Evolutionary conservation across 1,140 invertebrate species (phyloP).

Genomic region (Leptoteleia sp.): DNA sequence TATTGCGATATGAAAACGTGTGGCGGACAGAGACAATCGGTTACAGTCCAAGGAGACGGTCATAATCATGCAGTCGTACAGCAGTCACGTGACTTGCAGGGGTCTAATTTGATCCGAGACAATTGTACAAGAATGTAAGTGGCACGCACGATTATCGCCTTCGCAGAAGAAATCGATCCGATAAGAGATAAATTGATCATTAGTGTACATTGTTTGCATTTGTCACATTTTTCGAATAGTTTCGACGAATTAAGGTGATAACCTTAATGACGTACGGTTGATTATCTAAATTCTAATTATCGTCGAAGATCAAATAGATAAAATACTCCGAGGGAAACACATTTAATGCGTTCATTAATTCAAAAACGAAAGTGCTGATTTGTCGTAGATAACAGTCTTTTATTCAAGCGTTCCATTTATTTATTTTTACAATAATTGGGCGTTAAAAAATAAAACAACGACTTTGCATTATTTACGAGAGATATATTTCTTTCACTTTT

Average conservation of each 20-base stretch:
- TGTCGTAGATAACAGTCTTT: too few relatives aligned
- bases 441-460: conserved; percentile 10
- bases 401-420: conserved; percentile 1
- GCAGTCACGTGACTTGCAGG: conserved; percentile 11
- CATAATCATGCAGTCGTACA: conserved; percentile 41
- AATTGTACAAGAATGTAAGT: background rate
- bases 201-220: conserved; percentile 34
- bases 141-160: conserved; percentile 8
- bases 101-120: conserved; percentile 3
- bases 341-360: too few relatives aligned
- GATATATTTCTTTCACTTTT: conserved; percentile 12
- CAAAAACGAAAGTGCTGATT: too few relatives aligned
- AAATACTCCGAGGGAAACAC: too few relatives aligned
- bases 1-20: conserved; percentile 5
- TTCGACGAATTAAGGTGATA: conserved; percentile 13
- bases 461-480: conserved; percentile 17
- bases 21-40: background rate
- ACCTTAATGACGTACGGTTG: conserved; percentile 23
- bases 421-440: conserved; percentile 1
- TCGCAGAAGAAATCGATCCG: conserved; percentile 10
- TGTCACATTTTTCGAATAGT: conserved; percentile 45
- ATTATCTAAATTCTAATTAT: conserved; percentile 16
- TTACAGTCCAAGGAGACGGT: conserved; percentile 9
- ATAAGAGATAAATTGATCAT: conserved; percentile 15
- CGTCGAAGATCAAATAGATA: conserved; percentile 1